Evolutionary conservation across 2,797 vertebrate species (phyloP).

Genomic region (Peromyscus melanophrys): DNA sequence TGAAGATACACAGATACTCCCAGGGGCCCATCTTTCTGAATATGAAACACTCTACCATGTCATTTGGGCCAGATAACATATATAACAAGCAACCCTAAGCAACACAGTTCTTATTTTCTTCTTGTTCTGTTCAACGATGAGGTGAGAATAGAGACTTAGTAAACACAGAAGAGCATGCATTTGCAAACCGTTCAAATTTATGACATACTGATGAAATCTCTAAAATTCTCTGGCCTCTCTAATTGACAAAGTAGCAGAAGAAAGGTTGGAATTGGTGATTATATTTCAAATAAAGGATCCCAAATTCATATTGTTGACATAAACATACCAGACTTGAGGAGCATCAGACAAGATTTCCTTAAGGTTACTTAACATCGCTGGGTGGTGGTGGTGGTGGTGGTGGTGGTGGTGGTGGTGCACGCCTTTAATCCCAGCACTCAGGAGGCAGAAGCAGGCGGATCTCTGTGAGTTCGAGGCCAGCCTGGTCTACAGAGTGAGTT

Average conservation of each 20-base stretch:
- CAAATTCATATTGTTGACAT: neutral
- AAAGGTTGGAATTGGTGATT: neutral
- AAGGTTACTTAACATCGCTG: neutral
- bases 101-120: neutral
- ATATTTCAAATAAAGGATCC: neutral
- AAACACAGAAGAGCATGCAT: neutral
- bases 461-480: no score
- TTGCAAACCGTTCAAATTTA: neutral
- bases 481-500: no score
- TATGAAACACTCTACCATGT: neutral
- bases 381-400: no score
- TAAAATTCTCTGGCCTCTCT: neutral
- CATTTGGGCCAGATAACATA: neutral
- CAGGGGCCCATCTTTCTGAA: neutral
- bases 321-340: neutral
- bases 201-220: neutral
- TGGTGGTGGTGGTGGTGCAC: no score
- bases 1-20: neutral
- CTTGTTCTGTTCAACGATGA: neutral
- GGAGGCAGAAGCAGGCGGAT: no score
- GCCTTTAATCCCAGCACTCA: no score
- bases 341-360: neutral
- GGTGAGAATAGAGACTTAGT: neutral
- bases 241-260: neutral
- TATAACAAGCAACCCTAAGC: neutral